Conservation (phyloP, 2,113 vertebrate species). For the Nanger granti region DNA sequence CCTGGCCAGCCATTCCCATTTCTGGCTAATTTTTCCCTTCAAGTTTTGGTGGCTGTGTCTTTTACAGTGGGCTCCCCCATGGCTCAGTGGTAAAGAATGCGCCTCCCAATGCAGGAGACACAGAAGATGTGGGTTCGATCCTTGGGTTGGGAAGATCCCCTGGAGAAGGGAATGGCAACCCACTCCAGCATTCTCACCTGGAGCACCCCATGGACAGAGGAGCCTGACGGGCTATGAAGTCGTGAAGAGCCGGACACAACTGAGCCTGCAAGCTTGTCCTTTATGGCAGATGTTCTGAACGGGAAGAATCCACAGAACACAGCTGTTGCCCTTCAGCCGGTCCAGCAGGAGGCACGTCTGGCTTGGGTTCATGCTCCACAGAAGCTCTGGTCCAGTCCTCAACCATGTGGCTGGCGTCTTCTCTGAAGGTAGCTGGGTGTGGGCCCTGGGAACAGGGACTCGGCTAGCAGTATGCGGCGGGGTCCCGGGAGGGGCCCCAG, state of each 20-base stretch:
- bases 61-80: not conserved
- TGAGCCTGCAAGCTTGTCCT: not conserved
- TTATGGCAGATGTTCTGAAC: not conserved
- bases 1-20: not conserved
- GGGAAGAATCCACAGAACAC: not conserved
- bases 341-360: not conserved
- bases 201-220: not conserved
- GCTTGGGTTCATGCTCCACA: not conserved
- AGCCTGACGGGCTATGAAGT: not conserved
- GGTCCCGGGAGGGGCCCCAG: fast-evolving
- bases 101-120: not conserved
- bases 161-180: not conserved
- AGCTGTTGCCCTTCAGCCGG: fast-evolving
- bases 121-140: not conserved
- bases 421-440: not conserved
- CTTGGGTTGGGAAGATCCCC: not conserved
- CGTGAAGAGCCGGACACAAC: fast-evolving
- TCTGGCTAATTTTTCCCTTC: not conserved
- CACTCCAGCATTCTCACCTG: not conserved
- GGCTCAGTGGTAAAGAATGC: not conserved
- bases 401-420: too few species aligned
- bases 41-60: not conserved
- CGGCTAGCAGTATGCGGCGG: fast-evolving
- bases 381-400: not conserved
- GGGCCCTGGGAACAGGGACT: not conserved